Evolutionary conservation across 2,797 vertebrate species (phyloP).

Genomic region (Gallirallus australis): DNA sequence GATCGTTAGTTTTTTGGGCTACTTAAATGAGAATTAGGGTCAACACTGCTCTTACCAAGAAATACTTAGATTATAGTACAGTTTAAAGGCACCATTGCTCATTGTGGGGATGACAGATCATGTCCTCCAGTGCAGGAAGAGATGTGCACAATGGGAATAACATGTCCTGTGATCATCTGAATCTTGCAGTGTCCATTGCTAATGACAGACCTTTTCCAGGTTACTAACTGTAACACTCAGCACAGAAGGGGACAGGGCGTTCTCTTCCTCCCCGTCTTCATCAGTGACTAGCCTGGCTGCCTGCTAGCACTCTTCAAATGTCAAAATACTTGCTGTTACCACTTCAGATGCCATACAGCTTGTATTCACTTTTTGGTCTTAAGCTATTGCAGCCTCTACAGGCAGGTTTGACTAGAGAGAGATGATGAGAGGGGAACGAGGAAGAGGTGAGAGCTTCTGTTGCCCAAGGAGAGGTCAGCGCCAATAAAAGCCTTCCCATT

Average conservation of each 20-base stretch:
- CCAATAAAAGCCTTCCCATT: neutral
- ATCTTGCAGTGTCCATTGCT: neutral
- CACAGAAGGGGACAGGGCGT: neutral
- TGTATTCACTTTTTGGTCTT: neutral
- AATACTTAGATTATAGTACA: neutral
- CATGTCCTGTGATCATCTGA: neutral
- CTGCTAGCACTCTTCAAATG: neutral
- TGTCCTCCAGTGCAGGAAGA: neutral
- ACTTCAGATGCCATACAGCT: neutral
- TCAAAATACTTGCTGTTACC: neutral
- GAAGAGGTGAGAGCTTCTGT: neutral
- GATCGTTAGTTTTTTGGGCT: neutral
- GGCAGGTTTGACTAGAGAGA: neutral
- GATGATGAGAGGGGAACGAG: neutral
- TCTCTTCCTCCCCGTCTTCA: rapidly evolving
- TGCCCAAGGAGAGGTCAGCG: neutral
- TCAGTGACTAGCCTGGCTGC: neutral
- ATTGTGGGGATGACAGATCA: neutral
- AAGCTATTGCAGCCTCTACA: neutral
- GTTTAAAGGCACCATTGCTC: neutral
- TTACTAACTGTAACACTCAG: rapidly evolving
- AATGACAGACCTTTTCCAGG: neutral
- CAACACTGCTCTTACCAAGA: neutral
- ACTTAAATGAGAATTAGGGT: neutral
- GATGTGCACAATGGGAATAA: neutral